These are phyloP conservation scores for Bombus waltoni DNA, from an alignment of 1,140 invertebrate species.

Conservation along the genomic window DNA sequence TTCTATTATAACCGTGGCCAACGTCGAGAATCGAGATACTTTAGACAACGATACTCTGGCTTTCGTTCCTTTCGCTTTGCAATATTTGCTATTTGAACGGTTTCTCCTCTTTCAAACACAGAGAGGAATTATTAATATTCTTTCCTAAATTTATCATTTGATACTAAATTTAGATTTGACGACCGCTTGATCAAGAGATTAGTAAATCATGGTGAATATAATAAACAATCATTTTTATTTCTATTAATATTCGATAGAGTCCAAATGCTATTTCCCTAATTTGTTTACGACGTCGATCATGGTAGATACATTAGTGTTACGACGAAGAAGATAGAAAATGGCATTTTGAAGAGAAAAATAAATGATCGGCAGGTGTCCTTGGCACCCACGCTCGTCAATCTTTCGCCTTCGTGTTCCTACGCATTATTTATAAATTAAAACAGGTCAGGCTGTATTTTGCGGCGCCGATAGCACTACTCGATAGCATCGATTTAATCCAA, in stretches of 20 bases:
- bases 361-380: neutral
- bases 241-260: neutral
- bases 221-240: neutral
- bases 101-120: too few species aligned
- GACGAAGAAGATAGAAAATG: neutral
- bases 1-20: neutral
- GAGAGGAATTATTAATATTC: too few species aligned
- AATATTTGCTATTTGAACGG: neutral
- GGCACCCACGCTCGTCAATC: neutral
- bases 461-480: neutral
- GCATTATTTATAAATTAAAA: constrained; percentile 6
- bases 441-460: neutral
- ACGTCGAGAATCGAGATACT: neutral
- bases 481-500: neutral
- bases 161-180: too few species aligned
- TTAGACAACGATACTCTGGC: neutral
- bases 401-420: neutral
- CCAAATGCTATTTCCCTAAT: neutral
- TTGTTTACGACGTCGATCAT: neutral
- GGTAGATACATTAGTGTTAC: neutral
- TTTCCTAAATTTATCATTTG: too few species aligned
- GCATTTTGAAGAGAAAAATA: neutral
- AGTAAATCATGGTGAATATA: too few species aligned
- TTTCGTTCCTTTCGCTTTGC: neutral
- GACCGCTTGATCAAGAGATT: neutral